These are phyloP conservation scores for Cydia splendana DNA, from an alignment of 1,140 invertebrate species.

Conservation along the genomic window DNA sequence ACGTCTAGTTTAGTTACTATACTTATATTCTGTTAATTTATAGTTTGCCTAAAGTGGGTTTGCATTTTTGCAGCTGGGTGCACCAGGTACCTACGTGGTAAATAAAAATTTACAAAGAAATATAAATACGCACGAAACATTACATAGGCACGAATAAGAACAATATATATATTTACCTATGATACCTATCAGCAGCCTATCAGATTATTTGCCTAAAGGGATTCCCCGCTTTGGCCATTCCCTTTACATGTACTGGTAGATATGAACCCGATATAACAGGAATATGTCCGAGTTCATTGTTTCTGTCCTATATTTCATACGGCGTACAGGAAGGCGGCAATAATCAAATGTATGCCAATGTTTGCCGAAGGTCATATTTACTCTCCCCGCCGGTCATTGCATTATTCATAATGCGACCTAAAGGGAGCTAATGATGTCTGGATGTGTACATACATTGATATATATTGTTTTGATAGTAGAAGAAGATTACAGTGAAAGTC, in stretches of 20 bases:
- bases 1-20: too few relatives aligned
- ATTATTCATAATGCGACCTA: background rate
- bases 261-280: background rate
- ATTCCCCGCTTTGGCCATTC: too few relatives aligned
- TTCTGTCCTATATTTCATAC: slow-evolving; percentile 18
- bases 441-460: background rate
- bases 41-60: too few relatives aligned
- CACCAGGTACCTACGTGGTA: too few relatives aligned
- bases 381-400: slow-evolving; percentile 28
- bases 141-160: too few relatives aligned
- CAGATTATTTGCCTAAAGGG: too few relatives aligned
- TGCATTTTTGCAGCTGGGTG: too few relatives aligned
- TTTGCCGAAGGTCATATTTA: slow-evolving; percentile 30
- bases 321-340: slow-evolving; percentile 21
- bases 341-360: slow-evolving; percentile 32
- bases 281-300: slow-evolving; percentile 21
- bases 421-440: slow-evolving; percentile 23
- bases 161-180: too few relatives aligned
- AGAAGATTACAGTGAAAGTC: background rate
- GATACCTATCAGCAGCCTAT: too few relatives aligned
- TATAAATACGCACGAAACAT: too few relatives aligned
- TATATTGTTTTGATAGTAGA: background rate
- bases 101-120: too few relatives aligned
- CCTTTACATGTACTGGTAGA: background rate
- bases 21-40: too few relatives aligned